These are phyloP conservation scores for Thaumatotibia leucotreta DNA, from an alignment of 1,140 invertebrate genomes.

Conservation along the genomic window DNA sequence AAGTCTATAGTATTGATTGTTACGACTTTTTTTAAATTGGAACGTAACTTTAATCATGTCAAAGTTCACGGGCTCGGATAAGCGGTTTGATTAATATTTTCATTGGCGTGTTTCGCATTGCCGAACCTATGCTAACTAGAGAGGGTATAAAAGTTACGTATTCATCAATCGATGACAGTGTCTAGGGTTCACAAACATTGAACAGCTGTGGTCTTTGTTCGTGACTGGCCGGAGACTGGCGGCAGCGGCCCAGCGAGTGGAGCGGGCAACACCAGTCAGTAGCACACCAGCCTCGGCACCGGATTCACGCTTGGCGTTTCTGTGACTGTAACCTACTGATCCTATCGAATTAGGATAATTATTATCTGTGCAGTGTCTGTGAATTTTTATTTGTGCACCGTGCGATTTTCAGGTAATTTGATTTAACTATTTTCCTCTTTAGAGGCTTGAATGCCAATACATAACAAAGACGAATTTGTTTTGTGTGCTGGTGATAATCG, in stretches of 20 bases:
- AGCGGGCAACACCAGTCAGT: conserved; percentile 23
- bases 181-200: conserved; percentile 58
- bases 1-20: conserved; percentile 4
- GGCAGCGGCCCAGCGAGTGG: neutral
- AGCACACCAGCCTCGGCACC: conserved; percentile 19
- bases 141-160: conserved; percentile 15
- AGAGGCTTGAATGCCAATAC: neutral
- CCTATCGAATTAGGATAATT: neutral
- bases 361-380: conserved; percentile 8
- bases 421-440: neutral
- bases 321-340: neutral
- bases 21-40: neutral
- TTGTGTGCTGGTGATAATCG: neutral
- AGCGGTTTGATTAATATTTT: neutral
- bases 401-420: neutral
- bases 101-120: neutral
- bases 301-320: neutral
- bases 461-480: neutral
- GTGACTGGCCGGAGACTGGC: conserved; percentile 19
- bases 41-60: neutral
- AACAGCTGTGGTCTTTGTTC: conserved; percentile 68
- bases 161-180: conserved; percentile 48
- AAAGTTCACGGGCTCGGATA: neutral
- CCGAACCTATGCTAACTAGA: neutral
- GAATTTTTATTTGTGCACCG: neutral